Conservation (phyloP, 1,140 invertebrate genomes). For the Maniola jurtina region DNA sequence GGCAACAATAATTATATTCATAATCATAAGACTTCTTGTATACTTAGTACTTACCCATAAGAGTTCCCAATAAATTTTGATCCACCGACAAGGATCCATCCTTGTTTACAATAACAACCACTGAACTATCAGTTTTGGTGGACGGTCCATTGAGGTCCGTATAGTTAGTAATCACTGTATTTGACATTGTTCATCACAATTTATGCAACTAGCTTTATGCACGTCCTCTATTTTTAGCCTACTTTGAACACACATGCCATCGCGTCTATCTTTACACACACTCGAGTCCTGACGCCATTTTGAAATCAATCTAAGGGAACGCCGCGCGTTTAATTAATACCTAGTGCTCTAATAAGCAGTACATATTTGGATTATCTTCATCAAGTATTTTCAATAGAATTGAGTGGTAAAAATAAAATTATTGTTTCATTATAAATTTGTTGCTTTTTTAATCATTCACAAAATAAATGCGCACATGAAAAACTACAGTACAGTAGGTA, state of each 20-base stretch:
- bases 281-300: slow-evolving; percentile 62
- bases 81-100: slow-evolving; percentile 86
- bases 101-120: slow-evolving; percentile 87
- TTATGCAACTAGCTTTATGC: slow-evolving; percentile 49
- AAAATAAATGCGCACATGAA: slow-evolving; percentile 28
- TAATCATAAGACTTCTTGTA: too few species aligned
- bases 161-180: slow-evolving; percentile 77
- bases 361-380: not conserved
- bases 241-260: slow-evolving; percentile 58
- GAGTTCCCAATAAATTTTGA: slow-evolving; percentile 83
- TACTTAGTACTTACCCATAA: slow-evolving; percentile 81
- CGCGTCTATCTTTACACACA: slow-evolving; percentile 71
- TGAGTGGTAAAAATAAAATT: not conserved
- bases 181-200: slow-evolving; percentile 72
- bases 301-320: slow-evolving; percentile 45
- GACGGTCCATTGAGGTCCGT: slow-evolving; percentile 75
- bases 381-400: not conserved
- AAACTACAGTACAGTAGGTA: slow-evolving; percentile 12
- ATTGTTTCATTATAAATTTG: not conserved
- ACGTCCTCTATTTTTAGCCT: slow-evolving; percentile 71
- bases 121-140: slow-evolving; percentile 72
- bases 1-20: too few species aligned
- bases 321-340: slow-evolving; percentile 12
- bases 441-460: slow-evolving; percentile 10
- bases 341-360: not conserved